These are phyloP conservation scores for Thamnophis sirtalis DNA, from an alignment of 2,113 vertebrate genomes.

Conservation along the genomic window DNA sequence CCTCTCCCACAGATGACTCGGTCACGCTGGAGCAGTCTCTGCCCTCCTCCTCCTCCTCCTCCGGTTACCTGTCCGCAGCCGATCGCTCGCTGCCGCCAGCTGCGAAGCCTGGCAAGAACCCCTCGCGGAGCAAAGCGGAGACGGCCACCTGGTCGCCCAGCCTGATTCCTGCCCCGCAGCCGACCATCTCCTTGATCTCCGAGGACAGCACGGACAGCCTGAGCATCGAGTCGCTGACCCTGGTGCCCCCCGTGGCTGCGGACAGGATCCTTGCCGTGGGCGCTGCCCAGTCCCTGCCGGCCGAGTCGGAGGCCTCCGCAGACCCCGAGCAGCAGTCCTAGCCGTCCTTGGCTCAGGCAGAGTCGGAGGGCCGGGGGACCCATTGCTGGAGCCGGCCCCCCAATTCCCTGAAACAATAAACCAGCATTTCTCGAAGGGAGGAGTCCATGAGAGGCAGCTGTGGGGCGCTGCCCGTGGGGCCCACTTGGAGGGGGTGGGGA, in stretches of 20 bases:
- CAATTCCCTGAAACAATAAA: neutral
- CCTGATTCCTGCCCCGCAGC: slow-evolving; percentile 89
- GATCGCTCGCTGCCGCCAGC: slow-evolving; percentile 45
- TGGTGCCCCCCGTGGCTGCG: slow-evolving; percentile 84
- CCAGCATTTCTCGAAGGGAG: neutral
- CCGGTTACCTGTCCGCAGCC: slow-evolving; percentile 49
- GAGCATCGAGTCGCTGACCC: slow-evolving; percentile 89
- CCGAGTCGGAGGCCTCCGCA: slow-evolving; percentile 40
- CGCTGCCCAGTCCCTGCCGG: slow-evolving; percentile 43
- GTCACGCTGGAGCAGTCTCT: slow-evolving; percentile 71
- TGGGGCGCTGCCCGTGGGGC: slow-evolving; percentile 10
- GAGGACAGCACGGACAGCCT: slow-evolving; percentile 76
- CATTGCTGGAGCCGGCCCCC: neutral
- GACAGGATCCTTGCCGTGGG: slow-evolving; percentile 74
- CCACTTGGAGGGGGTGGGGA: neutral
- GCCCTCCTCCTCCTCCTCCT: slow-evolving; percentile 56
- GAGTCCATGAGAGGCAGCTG: neutral
- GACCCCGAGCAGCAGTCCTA: slow-evolving; percentile 6
- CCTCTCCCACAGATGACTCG: slow-evolving; percentile 72
- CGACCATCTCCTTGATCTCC: slow-evolving; percentile 89
- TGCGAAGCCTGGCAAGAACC: slow-evolving; percentile 57
- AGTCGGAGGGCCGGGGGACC: neutral
- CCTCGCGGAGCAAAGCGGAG: slow-evolving; percentile 55
- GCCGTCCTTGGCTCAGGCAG: neutral
- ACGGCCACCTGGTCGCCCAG: slow-evolving; percentile 82